A percentile compares a stretch with the other conserved stretches of the same genome.
phyloP scores from a whole-genome alignment of 2,888 invertebrate species.

The Eilema depressum region DNA sequence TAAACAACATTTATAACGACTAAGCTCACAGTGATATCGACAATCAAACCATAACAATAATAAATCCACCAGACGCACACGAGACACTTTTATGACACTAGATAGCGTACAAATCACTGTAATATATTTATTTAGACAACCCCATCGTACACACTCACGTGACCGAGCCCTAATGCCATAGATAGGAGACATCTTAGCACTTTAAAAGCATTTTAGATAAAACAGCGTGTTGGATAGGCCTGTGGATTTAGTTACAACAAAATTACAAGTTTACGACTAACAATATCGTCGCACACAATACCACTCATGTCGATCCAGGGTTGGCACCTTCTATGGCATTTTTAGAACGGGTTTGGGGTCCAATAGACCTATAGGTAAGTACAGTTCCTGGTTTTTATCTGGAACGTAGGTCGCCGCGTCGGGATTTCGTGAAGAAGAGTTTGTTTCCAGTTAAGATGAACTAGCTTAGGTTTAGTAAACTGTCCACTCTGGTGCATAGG shows the following conservation, averaged over 20 bases:
- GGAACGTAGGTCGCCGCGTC: no score
- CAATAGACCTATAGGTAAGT: not conserved
- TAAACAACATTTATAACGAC: constrained; percentile 15
- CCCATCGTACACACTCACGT: constrained; percentile 51
- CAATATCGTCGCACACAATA: constrained; percentile 73
- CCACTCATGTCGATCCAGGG: constrained; percentile 61
- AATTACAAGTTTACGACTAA: constrained; percentile 80
- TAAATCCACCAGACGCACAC: constrained; percentile 71
- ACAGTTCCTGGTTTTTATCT: not conserved
- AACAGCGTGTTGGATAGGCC: constrained; percentile 69
- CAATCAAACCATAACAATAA: constrained; percentile 61
- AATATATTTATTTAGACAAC: constrained; percentile 72
- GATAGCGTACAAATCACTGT: constrained; percentile 75
- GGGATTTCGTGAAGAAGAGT: not conserved
- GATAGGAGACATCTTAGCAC: constrained; percentile 70
- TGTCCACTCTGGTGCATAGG: not conserved
- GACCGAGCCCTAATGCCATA: constrained; percentile 55
- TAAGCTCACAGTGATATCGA: constrained; percentile 27
- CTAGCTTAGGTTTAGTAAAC: not conserved
- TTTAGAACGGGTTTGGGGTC: not conserved
- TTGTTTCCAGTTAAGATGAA: not conserved
- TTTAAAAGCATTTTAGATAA: constrained; percentile 82
- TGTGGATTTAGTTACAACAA: constrained; percentile 79
- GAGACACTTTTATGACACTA: constrained; percentile 76
- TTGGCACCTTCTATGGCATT: constrained; percentile 25